Evolutionary conservation across 1,140 invertebrate genomes (phyloP), one percentile per base, ranked within the genome.

Genomic region (Ostrea edulis): DNA sequence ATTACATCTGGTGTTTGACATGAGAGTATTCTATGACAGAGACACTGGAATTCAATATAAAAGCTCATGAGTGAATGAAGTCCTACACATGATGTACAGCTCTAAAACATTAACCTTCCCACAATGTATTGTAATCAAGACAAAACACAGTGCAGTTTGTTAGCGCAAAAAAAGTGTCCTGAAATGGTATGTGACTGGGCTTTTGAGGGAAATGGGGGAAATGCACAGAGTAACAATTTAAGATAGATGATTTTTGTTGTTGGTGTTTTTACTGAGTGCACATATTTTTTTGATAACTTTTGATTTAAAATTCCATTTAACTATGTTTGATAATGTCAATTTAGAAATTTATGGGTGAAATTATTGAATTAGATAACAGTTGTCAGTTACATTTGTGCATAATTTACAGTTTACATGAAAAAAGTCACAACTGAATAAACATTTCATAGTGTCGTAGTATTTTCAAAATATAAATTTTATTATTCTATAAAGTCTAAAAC

Each of bases 1-100:
- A 77, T 77, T 77, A 77, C 68, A 77, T 35, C 29, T 77, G 68
- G 68, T 77, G 68, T 77, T 14, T 77, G 22, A 29, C 68, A 62
- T 62, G 55, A 62, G 55, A 62, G 55, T n/a, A 62, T 62, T 62
- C 17, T 62, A 17, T 62, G 55, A n/a, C n/a, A 62, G 14, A 62
- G 55, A 62, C 55, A 62, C 17, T 62, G 8, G 55, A 7, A 9
- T 17, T 55, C 0, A 17, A 62, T 20, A 62, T 25, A 35, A 77
- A 14, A 35, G 68, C 68, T 35, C 14, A 4, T 77, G 68, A 29
- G 68, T 77, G 68, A 77, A 77, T 77, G 25, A 35, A 35, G 68
- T 14, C n/a, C 12, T 44, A 44, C 35, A 44, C 35, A 44, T 44
- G 35, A 44, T 44, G 29, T 77, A 77, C 68, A 77, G 29, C 29